These are phyloP conservation scores for Girardia tigrina DNA, from an alignment of 2,888 invertebrate genomes.

Conservation along the genomic window DNA sequence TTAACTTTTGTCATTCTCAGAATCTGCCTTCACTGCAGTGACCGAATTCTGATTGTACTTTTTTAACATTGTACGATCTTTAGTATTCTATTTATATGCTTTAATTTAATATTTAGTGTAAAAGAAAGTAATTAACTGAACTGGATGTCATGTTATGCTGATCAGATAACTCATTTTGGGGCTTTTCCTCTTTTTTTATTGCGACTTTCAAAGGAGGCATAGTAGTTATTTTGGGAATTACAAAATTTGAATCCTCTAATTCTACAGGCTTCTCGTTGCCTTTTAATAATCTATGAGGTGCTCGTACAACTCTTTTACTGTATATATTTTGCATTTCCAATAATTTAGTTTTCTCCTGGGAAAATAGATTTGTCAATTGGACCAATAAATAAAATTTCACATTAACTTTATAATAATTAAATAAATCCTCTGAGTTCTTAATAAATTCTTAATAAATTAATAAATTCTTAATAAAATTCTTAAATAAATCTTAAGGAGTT, in stretches of 20 bases:
- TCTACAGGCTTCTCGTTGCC: not conserved
- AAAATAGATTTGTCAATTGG: too few species aligned
- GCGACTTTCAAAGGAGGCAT: not conserved
- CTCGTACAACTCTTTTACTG: conserved; percentile 41
- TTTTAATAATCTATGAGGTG: conserved; percentile 39
- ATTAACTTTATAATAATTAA: too few species aligned
- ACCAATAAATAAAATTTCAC: too few species aligned
- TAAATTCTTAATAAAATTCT: too few species aligned
- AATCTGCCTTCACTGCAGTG: not conserved
- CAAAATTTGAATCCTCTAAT: not conserved
- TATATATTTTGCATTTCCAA: conserved; percentile 49
- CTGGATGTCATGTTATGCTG: not conserved
- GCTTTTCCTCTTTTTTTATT: not conserved
- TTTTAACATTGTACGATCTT: not conserved
- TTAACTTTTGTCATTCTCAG: not conserved
- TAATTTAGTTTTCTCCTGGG: conserved; percentile 48
- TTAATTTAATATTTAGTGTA: not conserved
- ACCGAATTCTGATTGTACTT: not conserved
- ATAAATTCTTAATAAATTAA: too few species aligned
- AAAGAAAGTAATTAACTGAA: not conserved
- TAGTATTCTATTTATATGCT: not conserved
- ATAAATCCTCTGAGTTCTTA: too few species aligned
- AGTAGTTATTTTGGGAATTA: not conserved
- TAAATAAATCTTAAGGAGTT: too few species aligned
- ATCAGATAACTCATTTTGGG: not conserved